phyloP scores from a whole-genome alignment of 2,888 invertebrate genomes.

The Osedax fenrisi region DNA sequence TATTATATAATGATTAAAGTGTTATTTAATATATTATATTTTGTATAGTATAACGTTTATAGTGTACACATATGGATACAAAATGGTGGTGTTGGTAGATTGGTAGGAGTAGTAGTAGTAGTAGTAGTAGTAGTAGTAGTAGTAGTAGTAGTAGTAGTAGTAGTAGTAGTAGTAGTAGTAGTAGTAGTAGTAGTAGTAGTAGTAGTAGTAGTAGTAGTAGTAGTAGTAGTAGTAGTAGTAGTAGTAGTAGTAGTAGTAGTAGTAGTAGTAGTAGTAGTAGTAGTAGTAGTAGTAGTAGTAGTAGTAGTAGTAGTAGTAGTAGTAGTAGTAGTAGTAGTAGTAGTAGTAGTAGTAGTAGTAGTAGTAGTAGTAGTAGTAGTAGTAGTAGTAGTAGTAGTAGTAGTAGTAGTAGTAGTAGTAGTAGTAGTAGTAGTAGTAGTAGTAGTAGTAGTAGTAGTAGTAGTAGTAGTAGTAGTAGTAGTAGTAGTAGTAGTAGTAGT shows the following conservation, averaged over 20 bases:
- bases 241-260: background rate
- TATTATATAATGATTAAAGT: too few species aligned
- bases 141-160: background rate
- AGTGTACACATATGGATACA: too few species aligned
- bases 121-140: background rate
- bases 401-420: background rate
- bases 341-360: slow-evolving; percentile 4
- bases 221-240: background rate
- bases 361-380: background rate
- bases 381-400: slow-evolving; percentile 5
- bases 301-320: background rate
- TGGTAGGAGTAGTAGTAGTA: background rate
- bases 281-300: background rate
- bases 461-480: slow-evolving; percentile 24
- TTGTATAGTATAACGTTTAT: too few species aligned
- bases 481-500: slow-evolving; percentile 21
- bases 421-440: slow-evolving; percentile 18
- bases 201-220: background rate
- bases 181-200: background rate
- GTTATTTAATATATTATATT: too few species aligned
- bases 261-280: background rate
- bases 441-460: slow-evolving; percentile 12
- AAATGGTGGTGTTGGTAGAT: background rate
- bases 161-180: background rate
- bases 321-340: background rate